A percentile compares a stretch with the other conserved stretches of the same genome.
Conservation (phyloP, 2,888 invertebrate genomes). For the Calliphora vomitoria region DNA sequence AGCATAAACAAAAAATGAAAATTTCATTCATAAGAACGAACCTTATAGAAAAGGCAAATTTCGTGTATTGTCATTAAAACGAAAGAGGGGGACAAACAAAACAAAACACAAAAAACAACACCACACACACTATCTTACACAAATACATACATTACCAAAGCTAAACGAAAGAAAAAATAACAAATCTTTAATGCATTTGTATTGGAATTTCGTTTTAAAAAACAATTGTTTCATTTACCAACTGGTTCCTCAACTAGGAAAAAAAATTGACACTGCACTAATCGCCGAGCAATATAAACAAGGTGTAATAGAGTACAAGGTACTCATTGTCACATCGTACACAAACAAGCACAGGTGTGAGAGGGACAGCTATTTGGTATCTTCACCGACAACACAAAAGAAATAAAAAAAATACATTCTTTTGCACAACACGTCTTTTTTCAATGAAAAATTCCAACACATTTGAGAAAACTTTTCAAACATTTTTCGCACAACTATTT, state of each 20-base stretch:
- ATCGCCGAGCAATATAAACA: constrained; percentile 57
- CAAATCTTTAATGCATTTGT: constrained; percentile 65
- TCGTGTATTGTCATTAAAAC: constrained; percentile 29
- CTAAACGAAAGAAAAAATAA: constrained; percentile 33
- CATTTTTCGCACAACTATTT: not conserved
- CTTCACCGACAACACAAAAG: constrained; percentile 46
- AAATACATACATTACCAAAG: not conserved
- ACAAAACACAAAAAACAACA: constrained; percentile 47
- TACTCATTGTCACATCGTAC: not conserved
- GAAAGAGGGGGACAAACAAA: constrained; percentile 39
- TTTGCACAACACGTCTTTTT: constrained; percentile 60
- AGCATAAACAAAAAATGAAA: constrained; percentile 51
- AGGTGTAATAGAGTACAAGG: constrained; percentile 46
- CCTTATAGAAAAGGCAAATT: constrained; percentile 36
- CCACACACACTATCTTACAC: not conserved
- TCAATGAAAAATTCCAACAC: constrained; percentile 55
- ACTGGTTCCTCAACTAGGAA: constrained; percentile 47
- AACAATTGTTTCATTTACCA: constrained; percentile 24
- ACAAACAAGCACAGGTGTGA: constrained; percentile 52
- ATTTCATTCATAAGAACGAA: constrained; percentile 70
- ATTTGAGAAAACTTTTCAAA: not conserved
- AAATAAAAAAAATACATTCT: constrained; percentile 56
- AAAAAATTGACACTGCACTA: constrained; percentile 64
- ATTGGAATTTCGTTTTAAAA: constrained; percentile 72
- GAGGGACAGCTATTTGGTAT: constrained; percentile 52